Conservation (phyloP, 2,888 invertebrate genomes). For the Heliconius sara region DNA sequence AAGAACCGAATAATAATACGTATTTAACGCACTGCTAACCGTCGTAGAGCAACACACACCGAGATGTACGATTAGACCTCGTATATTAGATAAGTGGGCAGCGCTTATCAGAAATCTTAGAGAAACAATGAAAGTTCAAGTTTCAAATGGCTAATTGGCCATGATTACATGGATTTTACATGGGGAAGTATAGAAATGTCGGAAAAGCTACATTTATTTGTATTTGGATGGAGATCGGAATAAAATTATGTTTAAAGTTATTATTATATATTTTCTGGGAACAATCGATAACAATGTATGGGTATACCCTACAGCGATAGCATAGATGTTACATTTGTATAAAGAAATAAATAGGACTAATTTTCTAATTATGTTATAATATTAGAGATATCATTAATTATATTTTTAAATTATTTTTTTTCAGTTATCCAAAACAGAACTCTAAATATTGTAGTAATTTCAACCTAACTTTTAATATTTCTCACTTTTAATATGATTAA, state of each 20-base stretch:
- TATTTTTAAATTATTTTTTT: too few species aligned
- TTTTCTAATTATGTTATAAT: too few species aligned
- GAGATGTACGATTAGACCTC: slow-evolving; percentile 45
- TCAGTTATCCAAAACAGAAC: too few species aligned
- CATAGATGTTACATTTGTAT: too few species aligned
- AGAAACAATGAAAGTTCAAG: slow-evolving; percentile 70
- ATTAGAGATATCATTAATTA: too few species aligned
- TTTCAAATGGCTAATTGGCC: slow-evolving; percentile 69
- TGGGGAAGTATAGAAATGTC: slow-evolving; percentile 34
- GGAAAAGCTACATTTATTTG: slow-evolving; percentile 34
- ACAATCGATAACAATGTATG: too few species aligned
- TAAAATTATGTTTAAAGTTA: neutral
- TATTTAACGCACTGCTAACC: slow-evolving; percentile 30
- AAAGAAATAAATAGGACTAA: too few species aligned
- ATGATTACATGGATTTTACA: slow-evolving; percentile 52
- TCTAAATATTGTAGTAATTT: too few species aligned
- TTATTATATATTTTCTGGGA: neutral
- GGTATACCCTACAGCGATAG: too few species aligned
- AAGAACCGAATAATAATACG: slow-evolving; percentile 15
- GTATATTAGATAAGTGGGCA: slow-evolving; percentile 46
- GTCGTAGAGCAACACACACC: slow-evolving; percentile 30
- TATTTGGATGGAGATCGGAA: neutral
- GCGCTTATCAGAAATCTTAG: slow-evolving; percentile 61
- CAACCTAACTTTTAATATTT: too few species aligned
- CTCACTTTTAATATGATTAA: too few species aligned